phyloP scores from a whole-genome alignment of 2,888 invertebrate genomes.

The Mimas tiliae region DNA sequence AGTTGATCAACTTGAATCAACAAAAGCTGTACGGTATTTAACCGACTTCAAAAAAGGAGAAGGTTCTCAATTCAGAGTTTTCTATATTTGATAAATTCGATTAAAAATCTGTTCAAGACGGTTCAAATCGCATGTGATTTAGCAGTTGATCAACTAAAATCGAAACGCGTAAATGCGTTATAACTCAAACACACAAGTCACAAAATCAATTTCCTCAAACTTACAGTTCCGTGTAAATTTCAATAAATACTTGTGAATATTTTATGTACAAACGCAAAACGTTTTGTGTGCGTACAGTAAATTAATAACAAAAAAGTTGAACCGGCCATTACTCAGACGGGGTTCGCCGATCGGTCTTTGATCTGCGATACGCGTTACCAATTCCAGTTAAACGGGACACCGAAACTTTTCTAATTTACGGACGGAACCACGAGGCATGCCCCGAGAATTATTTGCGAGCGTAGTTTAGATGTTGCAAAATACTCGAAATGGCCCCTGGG shows the following conservation, averaged over 20 bases:
- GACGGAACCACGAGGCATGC: constrained; percentile 17
- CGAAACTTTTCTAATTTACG: constrained; percentile 26
- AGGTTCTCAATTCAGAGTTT: too few species aligned
- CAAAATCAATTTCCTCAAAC: not conserved
- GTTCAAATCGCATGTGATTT: too few species aligned
- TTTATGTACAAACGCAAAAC: not conserved
- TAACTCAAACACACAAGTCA: too few species aligned
- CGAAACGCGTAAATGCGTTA: too few species aligned
- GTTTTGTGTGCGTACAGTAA: constrained; percentile 13
- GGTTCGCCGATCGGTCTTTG: constrained; percentile 16
- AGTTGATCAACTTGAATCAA: too few species aligned
- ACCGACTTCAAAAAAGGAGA: too few species aligned
- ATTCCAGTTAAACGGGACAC: constrained; percentile 16
- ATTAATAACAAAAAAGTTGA: constrained; percentile 36
- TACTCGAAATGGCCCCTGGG: constrained; percentile 36
- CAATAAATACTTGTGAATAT: not conserved
- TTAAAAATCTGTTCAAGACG: too few species aligned
- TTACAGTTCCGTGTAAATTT: not conserved
- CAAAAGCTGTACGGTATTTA: too few species aligned
- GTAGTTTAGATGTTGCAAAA: constrained; percentile 31
- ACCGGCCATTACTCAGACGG: constrained; percentile 35
- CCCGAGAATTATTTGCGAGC: constrained; percentile 18
- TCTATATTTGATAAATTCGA: too few species aligned
- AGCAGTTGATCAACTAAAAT: too few species aligned
- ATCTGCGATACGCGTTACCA: constrained; percentile 9